Evolutionary conservation across 2,888 invertebrate genomes (phyloP).

Genomic region (Nomada goodeniana): DNA sequence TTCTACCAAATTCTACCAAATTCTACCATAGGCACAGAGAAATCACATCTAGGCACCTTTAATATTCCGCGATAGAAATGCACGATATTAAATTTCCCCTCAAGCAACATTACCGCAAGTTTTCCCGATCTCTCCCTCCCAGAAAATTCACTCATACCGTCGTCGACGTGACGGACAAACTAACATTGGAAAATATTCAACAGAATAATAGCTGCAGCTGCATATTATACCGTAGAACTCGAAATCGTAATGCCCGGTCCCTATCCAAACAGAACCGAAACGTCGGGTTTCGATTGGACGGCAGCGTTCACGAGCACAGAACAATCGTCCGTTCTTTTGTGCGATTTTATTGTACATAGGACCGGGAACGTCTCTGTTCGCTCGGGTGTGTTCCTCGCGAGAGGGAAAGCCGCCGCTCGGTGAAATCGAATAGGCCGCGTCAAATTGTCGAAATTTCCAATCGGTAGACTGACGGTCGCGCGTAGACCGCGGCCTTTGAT

Average conservation of each 20-base stretch:
- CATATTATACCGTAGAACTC: too few relatives aligned
- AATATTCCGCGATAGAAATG: neutral
- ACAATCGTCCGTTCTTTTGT: conserved; percentile 58
- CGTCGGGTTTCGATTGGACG: neutral
- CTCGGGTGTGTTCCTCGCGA: conserved; percentile 14
- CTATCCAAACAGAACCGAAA: conserved; percentile 23
- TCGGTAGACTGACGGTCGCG: conserved; percentile 61
- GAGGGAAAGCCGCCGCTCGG: conserved; percentile 43
- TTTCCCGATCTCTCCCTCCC: too few relatives aligned
- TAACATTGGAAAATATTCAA: neutral
- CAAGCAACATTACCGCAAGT: neutral
- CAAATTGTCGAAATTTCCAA: conserved; percentile 71
- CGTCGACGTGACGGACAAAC: neutral
- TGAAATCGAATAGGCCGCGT: conserved; percentile 66
- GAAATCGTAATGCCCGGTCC: conserved; percentile 3
- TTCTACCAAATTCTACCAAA: conserved; percentile 1
- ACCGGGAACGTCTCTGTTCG: conserved; percentile 49
- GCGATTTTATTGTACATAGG: conserved; percentile 47
- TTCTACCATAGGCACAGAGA: too few relatives aligned
- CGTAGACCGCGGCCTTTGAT: conserved; percentile 66
- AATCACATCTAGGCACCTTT: neutral
- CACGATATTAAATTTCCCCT: neutral
- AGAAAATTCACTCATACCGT: too few relatives aligned
- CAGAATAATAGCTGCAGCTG: too few relatives aligned
- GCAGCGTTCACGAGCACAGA: conserved; percentile 35